Evolutionary conservation across 2,113 vertebrate species (phyloP), one percentile per base, ranked within the genome.

Genomic region (Vulpes ferrilata): DNA sequence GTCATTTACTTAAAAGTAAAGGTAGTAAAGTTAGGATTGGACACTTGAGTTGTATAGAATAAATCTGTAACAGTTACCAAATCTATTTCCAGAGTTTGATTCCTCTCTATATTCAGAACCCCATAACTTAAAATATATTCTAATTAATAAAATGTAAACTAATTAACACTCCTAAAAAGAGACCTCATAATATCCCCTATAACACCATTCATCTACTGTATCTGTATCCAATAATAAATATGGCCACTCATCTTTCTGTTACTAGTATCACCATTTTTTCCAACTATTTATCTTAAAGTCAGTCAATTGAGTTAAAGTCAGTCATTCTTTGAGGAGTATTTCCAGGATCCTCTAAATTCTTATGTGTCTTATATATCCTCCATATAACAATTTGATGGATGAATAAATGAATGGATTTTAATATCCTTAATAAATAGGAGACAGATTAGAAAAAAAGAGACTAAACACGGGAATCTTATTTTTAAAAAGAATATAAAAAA

Each of bases 381-480:
- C 11, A 74, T 43, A 51, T 92, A 32, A 76, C 27, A 95, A 88
- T 80, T 23, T 83, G n/a, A 86, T 32, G 5, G 8, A 32, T 79
- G 35, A 87, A 59, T 64, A 82, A 60, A 51, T 23, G 23, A 88
- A 88, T 4, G 13, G 8, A 76, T 88, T 87, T 94, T 67, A 59
- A 10, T 57, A 86, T 55, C 53, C 38, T 71, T 92, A 78, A 86
- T 43, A 78, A 91, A 32, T 59, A 60, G 9, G 30, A 94, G 55
- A 73, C n/a, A 73, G 1, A 81, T 76, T 43, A 55, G 62, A 87
- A 85, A 96, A 83, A 96, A 65, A 60, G 57, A 96, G 22, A 67
- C 73, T 22, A 87, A 88, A 69, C 48, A 48, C 2, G 73, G 7
- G 17, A 59, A 30, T 17, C 5, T 87, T 87, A 57, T 90, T 87